A percentile compares a stretch with the other conserved stretches of the same genome.
Conservation (phyloP, 2,113 vertebrate species). For the Elanoides forficatus region DNA sequence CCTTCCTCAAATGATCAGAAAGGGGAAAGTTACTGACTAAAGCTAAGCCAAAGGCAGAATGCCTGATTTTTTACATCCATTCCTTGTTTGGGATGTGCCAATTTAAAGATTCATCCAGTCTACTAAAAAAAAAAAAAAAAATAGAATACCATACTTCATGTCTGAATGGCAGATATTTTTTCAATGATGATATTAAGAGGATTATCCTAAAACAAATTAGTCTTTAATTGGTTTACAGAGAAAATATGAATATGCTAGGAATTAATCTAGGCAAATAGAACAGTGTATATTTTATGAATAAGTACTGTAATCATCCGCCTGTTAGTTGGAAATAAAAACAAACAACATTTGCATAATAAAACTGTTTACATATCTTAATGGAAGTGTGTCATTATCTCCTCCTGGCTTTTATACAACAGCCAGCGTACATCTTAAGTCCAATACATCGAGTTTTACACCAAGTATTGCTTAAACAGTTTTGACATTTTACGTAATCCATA, state of each 20-base stretch:
- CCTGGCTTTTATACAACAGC: not conserved
- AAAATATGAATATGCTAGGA: not conserved
- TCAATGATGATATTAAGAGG: not conserved
- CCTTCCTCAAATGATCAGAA: not conserved
- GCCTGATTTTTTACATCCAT: not conserved
- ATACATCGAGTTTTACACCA: not conserved
- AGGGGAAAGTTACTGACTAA: not conserved
- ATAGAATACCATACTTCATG: not conserved
- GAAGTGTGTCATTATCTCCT: not conserved
- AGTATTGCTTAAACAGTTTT: not conserved
- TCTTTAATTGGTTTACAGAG: not conserved
- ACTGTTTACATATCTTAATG: not conserved
- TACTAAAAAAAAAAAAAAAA: not conserved
- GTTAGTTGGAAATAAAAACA: slow-evolving; percentile 13
- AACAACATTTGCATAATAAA: not conserved
- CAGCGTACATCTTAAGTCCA: not conserved
- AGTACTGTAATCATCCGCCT: not conserved
- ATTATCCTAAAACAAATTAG: not conserved
- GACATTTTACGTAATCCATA: not conserved
- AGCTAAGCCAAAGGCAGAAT: not conserved
- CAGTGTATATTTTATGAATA: not conserved
- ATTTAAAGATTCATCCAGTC: not conserved
- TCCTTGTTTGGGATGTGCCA: not conserved
- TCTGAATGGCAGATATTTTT: not conserved
- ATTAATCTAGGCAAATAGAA: not conserved